Base-by-base conservation (phyloP, 1,140 invertebrate genomes). In the Lordiphosa clarofinis region DNA sequence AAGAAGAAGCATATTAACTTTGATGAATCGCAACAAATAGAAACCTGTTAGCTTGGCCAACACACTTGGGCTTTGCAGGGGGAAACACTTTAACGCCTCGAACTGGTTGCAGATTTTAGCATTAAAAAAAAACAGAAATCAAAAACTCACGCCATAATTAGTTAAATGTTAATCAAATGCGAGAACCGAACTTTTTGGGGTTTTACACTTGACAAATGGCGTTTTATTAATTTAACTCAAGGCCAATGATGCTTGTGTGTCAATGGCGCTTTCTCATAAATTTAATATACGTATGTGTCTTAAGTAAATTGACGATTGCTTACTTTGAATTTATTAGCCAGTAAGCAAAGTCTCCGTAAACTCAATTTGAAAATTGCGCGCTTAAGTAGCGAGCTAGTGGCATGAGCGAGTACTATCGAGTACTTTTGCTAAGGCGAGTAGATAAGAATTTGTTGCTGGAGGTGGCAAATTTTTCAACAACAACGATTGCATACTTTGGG, bases 81-180 rank as follows among this genome's bases (percentile, higher is more conserved):
- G 64, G 38, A 66, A 50, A 9, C 15, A 52, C 54, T 46, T 39
- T 38, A 19, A 9, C 12, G 33, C 19, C n/a, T 31, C 11, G 37
- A 71, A 76, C 72, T 76, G 62, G 72, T 81, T 81, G 71, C 49
- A 36, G 43, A 49, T 61, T 35, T 58, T 56, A 31, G 28, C 28
- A 31, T 31, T 3, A 52, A 64, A 57, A 71, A 58, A 67, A 59
- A 52, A 50, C 63, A 67, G n/a, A 73, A 68, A 60, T 52, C 11
- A 13, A 11, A 52, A 70, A 43, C 63, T 81, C 54, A 74, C 66
- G 74, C 52, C 37, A 47, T 40, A 48, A 67, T 69, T 69, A 69
- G 56, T 33, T 11, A 49, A 43, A 37, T 40, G 76, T 68, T 79
- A 79, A 79, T 79, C 55, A 56, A 81, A 59, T 67, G 56, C 50